Base-by-base conservation (phyloP, 2,888 invertebrate genomes). In the Clitarchus hookeri region DNA sequence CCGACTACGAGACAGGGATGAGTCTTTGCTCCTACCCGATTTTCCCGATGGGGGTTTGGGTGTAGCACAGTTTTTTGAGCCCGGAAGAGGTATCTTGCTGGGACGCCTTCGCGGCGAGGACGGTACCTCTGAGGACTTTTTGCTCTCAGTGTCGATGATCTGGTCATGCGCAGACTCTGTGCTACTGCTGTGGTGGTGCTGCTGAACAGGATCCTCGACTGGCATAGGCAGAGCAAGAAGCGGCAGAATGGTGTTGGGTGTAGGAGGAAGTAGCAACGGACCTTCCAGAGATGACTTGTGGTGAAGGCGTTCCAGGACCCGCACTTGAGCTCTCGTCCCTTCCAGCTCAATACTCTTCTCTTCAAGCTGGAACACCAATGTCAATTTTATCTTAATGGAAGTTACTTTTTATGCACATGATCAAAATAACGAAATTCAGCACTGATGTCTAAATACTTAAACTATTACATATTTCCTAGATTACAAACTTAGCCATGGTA, bases 281-380 rank as follows among this genome's bases (percentile, higher is more conserved):
- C 77, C 19, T 8, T 85, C 87, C 84, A 84, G 23, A 27, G 86
- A 79, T 90, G 92, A 91, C 90, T 93, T 90, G 90, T 91, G 91
- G 89, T 92, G 91, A 84, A 91, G 90, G 88, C 94, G 92, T 90
- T 96, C 96, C 88, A 96, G 91, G 88, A 96, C 94, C n/a, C 96
- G 94, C 86, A 96, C 93, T 87, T 95, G 94, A 0, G 96, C 96
- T 88, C 94, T 93, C 25, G 96, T 96, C n/a, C 96, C 96, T 91
- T 97, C 97, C 89, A 97, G 90, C 91, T 97, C 96, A 89, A 97
- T 96, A 90, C 94, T 96, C 90, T 95, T 95, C 91, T 97, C 96
- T 91, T 96, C 96, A 89, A 97, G 92, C 96, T 97, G 92, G 25
- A 91, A 91, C 88, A 86, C 12, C 3, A 6, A 6, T 13, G 48